A percentile compares a stretch with the other conserved stretches of the same genome.
Conservation (phyloP, 1,140 invertebrate species). For the Drosophila auraria region DNA sequence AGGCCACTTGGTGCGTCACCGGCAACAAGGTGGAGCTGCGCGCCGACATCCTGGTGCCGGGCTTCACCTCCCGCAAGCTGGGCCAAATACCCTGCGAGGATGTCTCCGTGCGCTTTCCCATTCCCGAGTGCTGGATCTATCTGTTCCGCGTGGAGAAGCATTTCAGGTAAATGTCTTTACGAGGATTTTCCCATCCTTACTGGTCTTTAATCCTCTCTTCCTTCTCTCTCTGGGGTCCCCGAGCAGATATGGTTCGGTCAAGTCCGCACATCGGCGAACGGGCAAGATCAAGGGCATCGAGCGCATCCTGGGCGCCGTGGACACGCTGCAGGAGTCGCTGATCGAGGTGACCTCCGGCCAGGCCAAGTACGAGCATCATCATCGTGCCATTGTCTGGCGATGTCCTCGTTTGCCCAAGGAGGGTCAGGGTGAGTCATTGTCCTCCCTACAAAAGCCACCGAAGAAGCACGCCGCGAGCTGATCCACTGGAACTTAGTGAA, state of each 20-base stretch:
- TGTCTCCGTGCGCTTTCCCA: constrained; percentile 97
- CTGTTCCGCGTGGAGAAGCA: constrained; percentile 99
- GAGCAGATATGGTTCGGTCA: constrained; percentile 94
- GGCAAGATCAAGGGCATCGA: constrained; percentile 98
- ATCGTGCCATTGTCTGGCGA: constrained; percentile 98
- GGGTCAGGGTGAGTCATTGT: constrained; percentile 92
- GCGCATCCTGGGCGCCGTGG: constrained; percentile 95
- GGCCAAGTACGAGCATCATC: constrained; percentile 99
- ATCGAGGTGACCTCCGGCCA: constrained; percentile 99
- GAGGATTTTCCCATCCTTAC: no score
- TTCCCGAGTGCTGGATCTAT: constrained; percentile 99
- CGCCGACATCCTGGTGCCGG: constrained; percentile 97
- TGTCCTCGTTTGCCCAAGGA: constrained; percentile 98
- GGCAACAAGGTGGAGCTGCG: constrained; percentile 96
- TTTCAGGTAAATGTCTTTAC: constrained; percentile 89
- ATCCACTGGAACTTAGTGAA: no score
- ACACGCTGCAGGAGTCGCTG: constrained; percentile 95
- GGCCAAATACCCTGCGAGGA: constrained; percentile 99
- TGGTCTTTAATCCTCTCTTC: background rate
- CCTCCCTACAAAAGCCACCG: background rate
- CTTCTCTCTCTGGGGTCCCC: background rate
- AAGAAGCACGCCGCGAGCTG: no score
- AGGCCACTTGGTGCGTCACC: constrained; percentile 93
- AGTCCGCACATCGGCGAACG: constrained; percentile 95
- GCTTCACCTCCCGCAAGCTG: constrained; percentile 96